phyloP scores from a whole-genome alignment of 2,113 vertebrate species.

The Myocastor coypus region DNA sequence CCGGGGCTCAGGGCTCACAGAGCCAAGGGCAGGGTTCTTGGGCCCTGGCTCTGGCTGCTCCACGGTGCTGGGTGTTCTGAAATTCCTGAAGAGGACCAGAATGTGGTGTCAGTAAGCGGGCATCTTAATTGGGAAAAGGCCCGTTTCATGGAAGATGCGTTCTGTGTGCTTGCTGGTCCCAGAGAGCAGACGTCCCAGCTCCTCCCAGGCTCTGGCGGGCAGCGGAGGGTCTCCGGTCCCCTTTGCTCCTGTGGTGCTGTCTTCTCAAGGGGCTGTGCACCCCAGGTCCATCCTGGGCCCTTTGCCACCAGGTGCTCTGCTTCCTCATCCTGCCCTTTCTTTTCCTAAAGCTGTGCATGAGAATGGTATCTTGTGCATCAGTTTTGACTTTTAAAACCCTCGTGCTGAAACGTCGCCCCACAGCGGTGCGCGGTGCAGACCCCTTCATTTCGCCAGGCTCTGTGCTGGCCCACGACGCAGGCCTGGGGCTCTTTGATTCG shows the following conservation, averaged over 20 bases:
- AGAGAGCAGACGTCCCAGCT: neutral
- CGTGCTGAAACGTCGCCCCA: neutral
- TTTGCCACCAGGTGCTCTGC: no score
- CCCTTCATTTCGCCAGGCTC: neutral
- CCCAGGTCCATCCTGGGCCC: neutral
- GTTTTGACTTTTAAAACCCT: neutral
- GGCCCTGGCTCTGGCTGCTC: neutral
- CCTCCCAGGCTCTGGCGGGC: neutral
- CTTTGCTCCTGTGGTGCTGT: neutral
- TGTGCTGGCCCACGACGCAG: neutral
- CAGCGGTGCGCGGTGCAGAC: neutral
- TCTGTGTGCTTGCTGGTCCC: accelerated
- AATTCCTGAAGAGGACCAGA: neutral
- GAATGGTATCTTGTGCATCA: neutral
- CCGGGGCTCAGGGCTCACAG: neutral
- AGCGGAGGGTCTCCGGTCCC: neutral
- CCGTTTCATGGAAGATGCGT: neutral
- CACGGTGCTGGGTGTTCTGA: accelerated
- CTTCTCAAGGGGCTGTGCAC: neutral
- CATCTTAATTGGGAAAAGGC: neutral
- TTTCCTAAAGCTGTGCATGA: neutral
- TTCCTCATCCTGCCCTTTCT: neutral
- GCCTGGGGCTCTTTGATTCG: no score
- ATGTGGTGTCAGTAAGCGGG: accelerated
- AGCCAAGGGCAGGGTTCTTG: neutral